A percentile compares a stretch with the other conserved stretches of the same genome.
phyloP scores from a whole-genome alignment of 2,888 invertebrate genomes.

The Phortica okadai region DNA sequence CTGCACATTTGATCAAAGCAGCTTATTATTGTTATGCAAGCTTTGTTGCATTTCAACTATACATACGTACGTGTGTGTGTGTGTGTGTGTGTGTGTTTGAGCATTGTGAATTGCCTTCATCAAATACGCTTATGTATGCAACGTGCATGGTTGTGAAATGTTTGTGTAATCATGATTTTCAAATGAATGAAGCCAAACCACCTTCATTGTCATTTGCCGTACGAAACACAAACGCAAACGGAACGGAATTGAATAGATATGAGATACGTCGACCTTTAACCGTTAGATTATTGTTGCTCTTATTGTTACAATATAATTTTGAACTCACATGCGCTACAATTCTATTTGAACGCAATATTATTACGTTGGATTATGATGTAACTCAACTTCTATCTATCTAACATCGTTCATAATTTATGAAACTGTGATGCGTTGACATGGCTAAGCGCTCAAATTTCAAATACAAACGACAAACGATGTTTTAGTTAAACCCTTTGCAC shows the following conservation, averaged over 20 bases:
- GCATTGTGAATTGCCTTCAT: not conserved
- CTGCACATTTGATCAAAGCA: conserved; percentile 12
- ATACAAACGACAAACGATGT: not conserved
- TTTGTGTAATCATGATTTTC: not conserved
- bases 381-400: conserved; percentile 42
- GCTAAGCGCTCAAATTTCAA: conserved; percentile 38
- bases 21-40: conserved; percentile 39
- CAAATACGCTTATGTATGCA: not conserved
- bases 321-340: too few relatives aligned
- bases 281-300: conserved; percentile 37
- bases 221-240: too few relatives aligned
- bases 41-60: not conserved
- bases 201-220: not conserved
- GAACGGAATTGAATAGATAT: conserved; percentile 8
- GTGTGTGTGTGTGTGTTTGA: not conserved
- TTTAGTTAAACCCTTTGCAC: not conserved
- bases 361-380: not conserved
- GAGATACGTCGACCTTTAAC: conserved; percentile 15
- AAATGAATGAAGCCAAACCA: not conserved
- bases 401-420: conserved; percentile 71
- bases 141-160: not conserved
- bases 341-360: not conserved
- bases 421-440: conserved; percentile 62
- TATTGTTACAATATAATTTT: conserved; percentile 32
- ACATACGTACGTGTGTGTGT: not conserved